Evolutionary conservation across 2,888 invertebrate species (phyloP).

Genomic region (Amblyjoppa proteus): DNA sequence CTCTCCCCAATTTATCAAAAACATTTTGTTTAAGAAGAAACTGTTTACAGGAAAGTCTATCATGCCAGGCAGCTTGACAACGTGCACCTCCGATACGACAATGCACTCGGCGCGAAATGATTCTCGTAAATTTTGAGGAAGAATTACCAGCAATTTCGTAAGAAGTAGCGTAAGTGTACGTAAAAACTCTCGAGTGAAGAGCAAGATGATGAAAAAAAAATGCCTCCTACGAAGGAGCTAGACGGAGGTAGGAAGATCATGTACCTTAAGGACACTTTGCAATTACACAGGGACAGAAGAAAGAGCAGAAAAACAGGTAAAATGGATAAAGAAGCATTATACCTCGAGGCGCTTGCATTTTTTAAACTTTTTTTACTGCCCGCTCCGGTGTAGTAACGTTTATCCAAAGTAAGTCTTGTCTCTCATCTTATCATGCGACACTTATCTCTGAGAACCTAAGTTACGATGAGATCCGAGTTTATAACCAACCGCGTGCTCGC

Average conservation of each 20-base stretch:
- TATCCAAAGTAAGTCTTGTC: constrained; percentile 20
- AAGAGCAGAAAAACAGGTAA: background rate
- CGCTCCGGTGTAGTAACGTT: constrained; percentile 22
- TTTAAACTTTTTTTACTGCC: background rate
- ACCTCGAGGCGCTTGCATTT: background rate
- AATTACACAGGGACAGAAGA: background rate
- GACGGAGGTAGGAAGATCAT: background rate
- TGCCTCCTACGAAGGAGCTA: too few species aligned
- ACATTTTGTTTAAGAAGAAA: background rate
- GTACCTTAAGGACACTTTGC: background rate
- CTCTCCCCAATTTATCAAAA: too few species aligned
- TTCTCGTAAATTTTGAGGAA: constrained; percentile 2
- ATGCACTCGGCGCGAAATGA: background rate
- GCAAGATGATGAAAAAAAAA: background rate
- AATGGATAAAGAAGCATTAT: constrained; percentile 12
- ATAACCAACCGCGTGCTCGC: background rate
- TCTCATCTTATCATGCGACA: constrained; percentile 32
- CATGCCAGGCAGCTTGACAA: too few species aligned
- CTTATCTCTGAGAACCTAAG: constrained; percentile 33
- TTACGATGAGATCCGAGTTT: constrained; percentile 29
- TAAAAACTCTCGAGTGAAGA: constrained; percentile 10
- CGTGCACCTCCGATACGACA: too few species aligned
- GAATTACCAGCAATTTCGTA: constrained; percentile 3
- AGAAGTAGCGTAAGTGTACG: background rate
- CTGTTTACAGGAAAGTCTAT: background rate